Conservation (phyloP, 2,113 vertebrate genomes). For the Polypterus senegalus region DNA sequence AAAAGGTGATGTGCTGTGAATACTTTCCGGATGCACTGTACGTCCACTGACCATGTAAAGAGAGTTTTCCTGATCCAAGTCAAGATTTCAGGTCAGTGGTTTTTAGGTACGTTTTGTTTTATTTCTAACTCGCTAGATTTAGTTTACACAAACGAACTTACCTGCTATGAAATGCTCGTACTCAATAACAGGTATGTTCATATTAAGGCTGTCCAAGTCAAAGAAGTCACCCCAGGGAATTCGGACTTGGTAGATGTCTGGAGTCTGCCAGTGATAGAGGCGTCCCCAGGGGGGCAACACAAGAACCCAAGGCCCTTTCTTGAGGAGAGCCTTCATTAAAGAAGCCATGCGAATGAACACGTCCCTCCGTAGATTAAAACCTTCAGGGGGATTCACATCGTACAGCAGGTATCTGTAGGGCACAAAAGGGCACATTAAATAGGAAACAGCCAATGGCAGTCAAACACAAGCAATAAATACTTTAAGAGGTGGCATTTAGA, state of each 20-base stretch:
- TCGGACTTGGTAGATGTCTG: constrained; percentile 68
- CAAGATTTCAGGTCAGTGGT: too few species aligned
- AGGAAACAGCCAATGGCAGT: too few species aligned
- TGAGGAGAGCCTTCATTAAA: constrained; percentile 69
- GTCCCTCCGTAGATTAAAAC: constrained; percentile 91
- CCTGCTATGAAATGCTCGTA: constrained; percentile 89
- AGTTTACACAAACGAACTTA: constrained; percentile 24
- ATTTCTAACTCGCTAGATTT: too few species aligned
- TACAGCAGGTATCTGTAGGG: constrained; percentile 76
- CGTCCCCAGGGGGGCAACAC: constrained; percentile 94
- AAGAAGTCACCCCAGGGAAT: constrained; percentile 87
- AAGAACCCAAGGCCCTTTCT: constrained; percentile 72
- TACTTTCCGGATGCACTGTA: too few species aligned
- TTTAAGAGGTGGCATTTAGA: too few species aligned
- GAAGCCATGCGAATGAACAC: constrained; percentile 84
- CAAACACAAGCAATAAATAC: too few species aligned
- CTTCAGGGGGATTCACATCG: constrained; percentile 90
- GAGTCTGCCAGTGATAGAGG: constrained; percentile 94
- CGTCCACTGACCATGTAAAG: too few species aligned
- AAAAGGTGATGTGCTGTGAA: too few species aligned
- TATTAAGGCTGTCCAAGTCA: constrained; percentile 69
- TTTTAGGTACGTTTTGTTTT: too few species aligned
- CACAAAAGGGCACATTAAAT: too few species aligned
- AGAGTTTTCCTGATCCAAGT: too few species aligned
- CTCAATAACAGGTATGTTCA: constrained; percentile 80